Evolutionary conservation across 1,140 invertebrate genomes (phyloP), one percentile per base, ranked within the genome.

Genomic region (Drosophila sechellia): DNA sequence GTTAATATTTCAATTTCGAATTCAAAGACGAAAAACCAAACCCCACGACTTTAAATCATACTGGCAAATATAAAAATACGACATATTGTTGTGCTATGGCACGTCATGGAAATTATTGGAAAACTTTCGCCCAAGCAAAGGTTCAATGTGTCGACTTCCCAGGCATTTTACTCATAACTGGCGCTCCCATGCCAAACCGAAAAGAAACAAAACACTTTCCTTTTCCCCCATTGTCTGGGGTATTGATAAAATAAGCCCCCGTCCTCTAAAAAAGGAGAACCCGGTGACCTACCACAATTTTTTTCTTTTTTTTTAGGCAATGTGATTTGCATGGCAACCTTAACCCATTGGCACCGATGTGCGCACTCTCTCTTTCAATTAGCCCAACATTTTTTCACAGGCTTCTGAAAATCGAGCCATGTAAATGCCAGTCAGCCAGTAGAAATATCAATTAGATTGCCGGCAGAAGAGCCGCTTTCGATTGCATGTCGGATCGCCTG

Each of bases 371-470:
- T 84, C 80, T 72, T 70, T 85, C 77, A 80, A 80, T 83, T 83
- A 77, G 59, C 37, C 56, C 43, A 10, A 3, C 31, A 31, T 3
- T 31, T 31, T 31, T 31, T 66, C 60, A 69, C 49, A 54, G 37
- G n/a, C 17, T 45, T 20, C 43, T 46, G 10, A n/a, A 43, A 43
- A 31, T 39, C 13, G 72, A 42, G 42, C 17, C 42, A 45, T 45
- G 42, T 48, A 77, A 75, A 68, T 86, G 56, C 13, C 46, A 48
- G 46, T 10, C 45, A 31, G 42, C 25, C 48, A 12, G 81, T 55
- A 85, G 72, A 86, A 87, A 81, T 86, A 89, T 89, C 84, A 89
- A 87, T 87, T 87, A 89, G 71, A 46, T 66, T 45, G 48, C 34
- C 35, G 20, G 35, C 59, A 69, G 61, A 56, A 56, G 34, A 45